Evolutionary conservation across 2,113 vertebrate genomes (phyloP).

Genomic region (Podarcis muralis): DNA sequence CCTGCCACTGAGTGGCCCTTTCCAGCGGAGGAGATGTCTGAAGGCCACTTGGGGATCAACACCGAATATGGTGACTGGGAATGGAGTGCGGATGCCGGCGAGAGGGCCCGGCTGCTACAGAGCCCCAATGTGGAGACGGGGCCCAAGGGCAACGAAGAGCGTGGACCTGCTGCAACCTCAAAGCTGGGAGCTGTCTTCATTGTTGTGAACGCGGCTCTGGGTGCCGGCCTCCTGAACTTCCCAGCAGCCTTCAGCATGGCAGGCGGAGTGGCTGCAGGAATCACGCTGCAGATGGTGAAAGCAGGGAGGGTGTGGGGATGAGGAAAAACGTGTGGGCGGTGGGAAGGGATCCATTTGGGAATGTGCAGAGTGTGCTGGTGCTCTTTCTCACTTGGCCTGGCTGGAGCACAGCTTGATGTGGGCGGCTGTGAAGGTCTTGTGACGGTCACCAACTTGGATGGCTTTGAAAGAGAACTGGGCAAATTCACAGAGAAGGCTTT

Average conservation of each 20-base stretch:
- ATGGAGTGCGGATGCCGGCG: constrained; percentile 81
- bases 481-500: too few species aligned
- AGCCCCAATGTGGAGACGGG: constrained; percentile 86
- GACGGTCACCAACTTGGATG: too few species aligned
- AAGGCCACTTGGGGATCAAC: constrained; percentile 83
- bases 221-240: constrained; percentile 96
- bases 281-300: constrained; percentile 91
- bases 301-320: not conserved
- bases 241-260: constrained; percentile 94
- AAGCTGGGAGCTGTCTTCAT: constrained; percentile 88
- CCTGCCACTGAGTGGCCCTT: too few species aligned
- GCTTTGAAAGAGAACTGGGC: too few species aligned
- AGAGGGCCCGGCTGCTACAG: constrained; percentile 89
- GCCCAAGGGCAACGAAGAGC: constrained; percentile 52
- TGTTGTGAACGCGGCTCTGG: constrained; percentile 94
- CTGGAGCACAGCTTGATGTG: not conserved
- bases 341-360: not conserved
- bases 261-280: constrained; percentile 85
- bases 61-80: constrained; percentile 83
- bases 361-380: not conserved
- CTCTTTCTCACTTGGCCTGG: not conserved
- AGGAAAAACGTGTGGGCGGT: not conserved
- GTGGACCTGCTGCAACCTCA: constrained; percentile 74
- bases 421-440: not conserved
- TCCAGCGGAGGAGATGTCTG: constrained; percentile 63